Evolutionary conservation across 2,113 vertebrate species (phyloP).

Genomic region (Oostethus manadensis): DNA sequence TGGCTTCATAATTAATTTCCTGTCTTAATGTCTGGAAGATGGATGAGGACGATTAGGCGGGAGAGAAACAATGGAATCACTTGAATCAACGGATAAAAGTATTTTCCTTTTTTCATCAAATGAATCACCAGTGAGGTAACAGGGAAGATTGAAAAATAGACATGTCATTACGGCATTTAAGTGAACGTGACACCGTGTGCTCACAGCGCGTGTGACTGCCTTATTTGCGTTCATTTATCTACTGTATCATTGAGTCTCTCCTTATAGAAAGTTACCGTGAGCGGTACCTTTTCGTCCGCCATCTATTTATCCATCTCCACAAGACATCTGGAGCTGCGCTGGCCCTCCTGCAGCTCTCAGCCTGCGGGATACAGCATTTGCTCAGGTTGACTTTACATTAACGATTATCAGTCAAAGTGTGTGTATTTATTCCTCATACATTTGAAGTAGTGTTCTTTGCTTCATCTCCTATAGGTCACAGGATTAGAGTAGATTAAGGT

Average conservation of each 20-base stretch:
- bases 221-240: background rate
- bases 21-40: conserved; percentile 45
- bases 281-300: conserved; percentile 26
- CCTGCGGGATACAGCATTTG: conserved; percentile 17
- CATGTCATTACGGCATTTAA: background rate
- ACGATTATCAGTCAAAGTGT: conserved; percentile 11
- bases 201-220: too few relatives aligned
- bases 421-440: background rate
- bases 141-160: conserved; percentile 1
- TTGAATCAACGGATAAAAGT: conserved; percentile 21
- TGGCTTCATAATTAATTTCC: conserved; percentile 60
- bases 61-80: conserved; percentile 23
- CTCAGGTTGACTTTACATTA: conserved; percentile 17
- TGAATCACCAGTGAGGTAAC: background rate
- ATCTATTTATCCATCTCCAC: conserved; percentile 29
- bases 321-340: conserved; percentile 29
- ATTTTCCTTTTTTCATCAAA: conserved; percentile 19
- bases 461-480: background rate
- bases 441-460: conserved; percentile 1
- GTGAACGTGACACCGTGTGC: background rate
- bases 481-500: background rate
- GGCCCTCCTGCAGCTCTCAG: conserved; percentile 13
- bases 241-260: background rate
- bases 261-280: background rate
- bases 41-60: conserved; percentile 44